Conservation (phyloP, 2,113 vertebrate species). For the Ceyx margarethae region DNA sequence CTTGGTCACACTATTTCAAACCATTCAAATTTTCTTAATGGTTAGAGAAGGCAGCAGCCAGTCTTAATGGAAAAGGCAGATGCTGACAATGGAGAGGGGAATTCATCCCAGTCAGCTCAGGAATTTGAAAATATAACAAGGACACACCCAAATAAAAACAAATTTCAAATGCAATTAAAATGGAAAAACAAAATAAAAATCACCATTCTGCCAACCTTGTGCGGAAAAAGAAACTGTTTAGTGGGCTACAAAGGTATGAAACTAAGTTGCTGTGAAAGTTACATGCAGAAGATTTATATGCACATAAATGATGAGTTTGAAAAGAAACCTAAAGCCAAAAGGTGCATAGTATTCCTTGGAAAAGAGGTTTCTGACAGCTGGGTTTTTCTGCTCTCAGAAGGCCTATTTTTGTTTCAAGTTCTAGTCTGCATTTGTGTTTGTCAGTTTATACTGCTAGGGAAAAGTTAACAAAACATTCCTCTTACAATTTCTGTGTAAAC, state of each 20-base stretch:
- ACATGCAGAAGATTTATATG: neutral
- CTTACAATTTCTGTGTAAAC: constrained; percentile 24
- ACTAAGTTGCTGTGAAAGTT: neutral
- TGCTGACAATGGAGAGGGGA: neutral
- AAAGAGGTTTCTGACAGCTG: neutral
- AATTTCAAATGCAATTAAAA: neutral
- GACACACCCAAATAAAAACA: neutral
- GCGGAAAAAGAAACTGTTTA: neutral
- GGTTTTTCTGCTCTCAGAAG: neutral
- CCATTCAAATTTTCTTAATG: neutral
- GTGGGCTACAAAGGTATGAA: neutral
- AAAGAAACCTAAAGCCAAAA: neutral
- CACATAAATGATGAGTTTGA: neutral
- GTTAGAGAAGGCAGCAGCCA: neutral
- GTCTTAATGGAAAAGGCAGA: constrained; percentile 11
- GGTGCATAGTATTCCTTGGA: neutral
- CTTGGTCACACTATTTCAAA: neutral
- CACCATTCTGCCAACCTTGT: neutral
- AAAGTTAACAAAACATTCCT: constrained; percentile 25
- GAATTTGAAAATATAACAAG: neutral
- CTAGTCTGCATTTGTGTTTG: neutral
- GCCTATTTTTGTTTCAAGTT: neutral
- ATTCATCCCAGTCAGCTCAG: constrained; percentile 5
- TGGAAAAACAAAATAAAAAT: neutral
- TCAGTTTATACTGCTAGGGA: neutral